Base-by-base conservation (phyloP, 2,888 invertebrate genomes). In the Hemicrepidius hirtus region DNA sequence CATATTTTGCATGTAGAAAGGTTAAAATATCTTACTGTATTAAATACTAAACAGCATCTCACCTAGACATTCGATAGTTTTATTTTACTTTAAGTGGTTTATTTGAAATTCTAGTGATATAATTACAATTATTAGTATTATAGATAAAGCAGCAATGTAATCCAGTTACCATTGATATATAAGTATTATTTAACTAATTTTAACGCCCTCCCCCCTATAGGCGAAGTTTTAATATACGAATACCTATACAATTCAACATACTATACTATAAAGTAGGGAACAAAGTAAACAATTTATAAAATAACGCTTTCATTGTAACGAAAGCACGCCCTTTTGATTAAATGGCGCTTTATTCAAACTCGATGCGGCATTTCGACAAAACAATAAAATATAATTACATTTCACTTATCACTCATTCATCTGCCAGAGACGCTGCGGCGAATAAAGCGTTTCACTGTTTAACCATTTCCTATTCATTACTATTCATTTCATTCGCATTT, bases 341-440 rank as follows among this genome's bases (percentile, higher is more conserved):
- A 84, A 81, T 78, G 80, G 75, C 73, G 80, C 80, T 82, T 81
- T 81, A 83, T 83, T 82, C 81, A 82, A 81, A 82, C 78, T 81
- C 81, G 81, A 81, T 82, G 84, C 83, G 83, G 83, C 83, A 80
- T 83, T 82, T 82, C 82, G 80, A 80, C 81, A 82, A 83, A 84
- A 85, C 85, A 85, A 85, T 85, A 84, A 85, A 84, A 84, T 82
- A 82, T 85, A 85, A 85, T 85, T 85, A 85, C 84, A 79, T 82
- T 84, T 85, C 84, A 85, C 84, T 85, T 85, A 85, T 85, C 84
- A 84, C 83, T 85, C 85, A 85, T 83, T 85, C 84, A 84, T 85
- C 84, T 84, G 83, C 80, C 81, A 77, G 76, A 74, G 79, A 74
- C 78, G 78, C 80, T 80, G 82, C 80, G 81, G 81, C 82, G 83